A percentile compares a stretch with the other conserved stretches of the same genome.
Conservation (phyloP, 2,113 vertebrate species). For the Epinephelus lanceolatus region DNA sequence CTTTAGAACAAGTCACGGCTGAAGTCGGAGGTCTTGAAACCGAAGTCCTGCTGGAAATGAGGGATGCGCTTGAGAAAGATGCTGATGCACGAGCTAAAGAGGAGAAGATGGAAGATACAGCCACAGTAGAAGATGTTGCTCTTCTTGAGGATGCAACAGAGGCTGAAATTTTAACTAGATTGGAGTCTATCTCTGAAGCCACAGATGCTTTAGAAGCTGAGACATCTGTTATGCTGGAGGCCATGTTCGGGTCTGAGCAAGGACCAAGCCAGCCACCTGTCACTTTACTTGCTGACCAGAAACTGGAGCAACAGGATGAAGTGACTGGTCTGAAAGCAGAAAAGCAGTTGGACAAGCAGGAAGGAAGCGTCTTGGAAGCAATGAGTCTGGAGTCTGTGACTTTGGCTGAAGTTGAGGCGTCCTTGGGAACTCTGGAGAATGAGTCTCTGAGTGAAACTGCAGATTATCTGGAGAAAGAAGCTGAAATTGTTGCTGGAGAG, state of each 20-base stretch:
- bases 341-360: background rate
- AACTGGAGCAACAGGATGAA: background rate
- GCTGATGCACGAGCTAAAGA: background rate
- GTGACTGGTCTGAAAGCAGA: background rate
- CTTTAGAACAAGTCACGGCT: background rate
- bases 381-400: conserved; percentile 31
- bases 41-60: conserved; percentile 5
- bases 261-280: background rate
- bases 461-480: conserved; percentile 22
- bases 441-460: conserved; percentile 16
- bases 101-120: background rate
- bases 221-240: background rate
- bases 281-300: background rate
- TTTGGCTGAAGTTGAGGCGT: conserved; percentile 18
- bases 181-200: conserved; percentile 28
- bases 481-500: conserved; percentile 1
- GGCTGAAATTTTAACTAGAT: background rate
- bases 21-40: conserved; percentile 11
- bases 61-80: background rate
- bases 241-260: conserved; percentile 9
- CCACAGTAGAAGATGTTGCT: background rate
- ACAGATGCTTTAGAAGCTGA: conserved; percentile 16
- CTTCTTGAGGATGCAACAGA: background rate
- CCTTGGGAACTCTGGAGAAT: background rate
- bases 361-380: background rate